Evolutionary conservation across 2,113 vertebrate species (phyloP), one percentile per base, ranked within the genome.

Genomic region (Ciconia boyciana): DNA sequence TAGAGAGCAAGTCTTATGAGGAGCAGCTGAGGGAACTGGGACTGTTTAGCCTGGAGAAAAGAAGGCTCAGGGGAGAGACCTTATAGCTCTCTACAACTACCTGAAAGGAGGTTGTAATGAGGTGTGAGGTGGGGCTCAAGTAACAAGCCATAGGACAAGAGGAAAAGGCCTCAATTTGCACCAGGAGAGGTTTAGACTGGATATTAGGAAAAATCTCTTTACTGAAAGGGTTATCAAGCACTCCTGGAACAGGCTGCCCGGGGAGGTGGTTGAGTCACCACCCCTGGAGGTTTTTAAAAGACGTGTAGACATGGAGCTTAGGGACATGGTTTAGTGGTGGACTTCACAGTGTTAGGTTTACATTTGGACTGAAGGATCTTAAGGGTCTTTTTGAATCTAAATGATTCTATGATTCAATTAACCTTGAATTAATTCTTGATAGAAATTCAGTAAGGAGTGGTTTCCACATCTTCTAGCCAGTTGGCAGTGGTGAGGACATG

Each of bases 11-110:
- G 16, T 22, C 4, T 13, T 5, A n/a, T 17, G 13, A 65, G 24
- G 19, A 81, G 2, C 0, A 0, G 20, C 31, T 70, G 28, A 54
- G 34, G 15, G 39, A 62, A 11, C 17, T 54, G 25, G 10, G 2
- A 1, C 2, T 48, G 12, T 55, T 48, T 7, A 71, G 15, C 1
- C 10, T 71, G 32, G 26, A 74, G 32, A 51, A 74, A 20, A n/a
- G 43, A 16, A 66, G 5, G 26, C 6, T 65, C 4, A 44, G 11
- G n/a, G 25, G 9, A 74, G 9, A 74, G 68, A 64, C 31, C 5
- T 32, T 32, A 15, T 26, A 0, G 1, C 43, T 26, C 13, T 16
- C 34, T 57, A 24, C 26, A 68, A 3, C 41, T 68, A 5, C 25
- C 15, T 82, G 21, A 49, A 66, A 49, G 11, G 22, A 34, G 14